These are phyloP conservation scores for Cheilosia pagana DNA, from an alignment of 2,888 invertebrate species.

Conservation along the genomic window DNA sequence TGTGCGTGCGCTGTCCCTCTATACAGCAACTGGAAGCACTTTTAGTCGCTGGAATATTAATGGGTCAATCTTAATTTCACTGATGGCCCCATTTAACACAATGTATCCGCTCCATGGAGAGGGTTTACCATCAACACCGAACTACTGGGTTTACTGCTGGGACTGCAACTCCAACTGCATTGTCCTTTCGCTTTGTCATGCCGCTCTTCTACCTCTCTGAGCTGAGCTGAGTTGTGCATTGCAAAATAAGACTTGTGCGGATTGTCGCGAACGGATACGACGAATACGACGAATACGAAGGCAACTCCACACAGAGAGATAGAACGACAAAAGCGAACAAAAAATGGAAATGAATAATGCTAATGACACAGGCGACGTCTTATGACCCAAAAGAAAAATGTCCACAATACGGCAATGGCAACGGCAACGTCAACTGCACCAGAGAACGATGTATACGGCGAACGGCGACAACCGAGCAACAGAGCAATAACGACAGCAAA, in stretches of 20 bases:
- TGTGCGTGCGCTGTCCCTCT: conserved; percentile 7
- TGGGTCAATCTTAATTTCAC: conserved; percentile 73
- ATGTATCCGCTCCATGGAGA: conserved; percentile 54
- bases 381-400: conserved; percentile 70
- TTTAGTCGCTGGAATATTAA: conserved; percentile 64
- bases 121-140: conserved; percentile 48
- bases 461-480: conserved; percentile 1
- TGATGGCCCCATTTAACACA: conserved; percentile 72
- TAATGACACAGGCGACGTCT: conserved; percentile 70
- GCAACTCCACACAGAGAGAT: conserved; percentile 15
- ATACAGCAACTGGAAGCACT: conserved; percentile 11
- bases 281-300: neutral
- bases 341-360: conserved; percentile 63
- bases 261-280: conserved; percentile 1
- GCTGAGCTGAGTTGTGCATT: conserved; percentile 12
- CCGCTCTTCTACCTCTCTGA: neutral
- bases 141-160: neutral
- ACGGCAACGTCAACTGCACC: conserved; percentile 18
- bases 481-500: conserved; percentile 6
- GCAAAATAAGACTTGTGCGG: conserved; percentile 13
- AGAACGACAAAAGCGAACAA: conserved; percentile 9
- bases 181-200: conserved; percentile 66
- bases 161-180: conserved; percentile 52
- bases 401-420: conserved; percentile 32
- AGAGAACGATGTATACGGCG: neutral